These are phyloP conservation scores for Onychostruthus taczanowskii DNA, from an alignment of 2,113 vertebrate species.

Conservation along the genomic window DNA sequence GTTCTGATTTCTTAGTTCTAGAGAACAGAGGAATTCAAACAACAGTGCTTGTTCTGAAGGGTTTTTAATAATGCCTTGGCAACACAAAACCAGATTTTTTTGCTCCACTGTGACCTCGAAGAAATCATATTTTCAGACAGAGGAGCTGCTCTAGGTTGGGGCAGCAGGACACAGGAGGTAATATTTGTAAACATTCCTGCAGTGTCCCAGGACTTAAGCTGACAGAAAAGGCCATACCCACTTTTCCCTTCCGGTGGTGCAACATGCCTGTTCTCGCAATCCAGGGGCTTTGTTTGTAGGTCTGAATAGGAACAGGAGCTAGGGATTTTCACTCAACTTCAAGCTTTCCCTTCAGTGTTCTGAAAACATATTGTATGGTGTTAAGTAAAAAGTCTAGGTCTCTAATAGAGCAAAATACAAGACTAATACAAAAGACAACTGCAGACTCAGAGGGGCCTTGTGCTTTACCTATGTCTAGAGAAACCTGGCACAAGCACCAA, in stretches of 20 bases:
- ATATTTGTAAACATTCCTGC: not conserved
- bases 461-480: not conserved
- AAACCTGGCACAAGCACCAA: not conserved
- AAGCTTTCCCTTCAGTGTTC: constrained; percentile 11
- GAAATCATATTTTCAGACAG: not conserved
- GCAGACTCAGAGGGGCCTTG: not conserved
- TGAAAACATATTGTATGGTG: constrained; percentile 13
- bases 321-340: not conserved
- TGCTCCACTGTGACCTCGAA: not conserved
- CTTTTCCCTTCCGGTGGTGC: not conserved
- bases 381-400: not conserved
- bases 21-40: not conserved
- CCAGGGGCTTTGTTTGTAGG: not conserved
- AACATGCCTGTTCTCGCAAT: not conserved
- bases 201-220: not conserved
- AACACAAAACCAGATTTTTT: not conserved
- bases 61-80: not conserved
- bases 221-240: not conserved
- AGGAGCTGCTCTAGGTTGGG: not conserved
- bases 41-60: not conserved
- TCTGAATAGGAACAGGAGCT: constrained; percentile 18
- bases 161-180: not conserved
- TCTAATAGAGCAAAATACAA: constrained; percentile 47
- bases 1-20: not conserved
- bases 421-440: not conserved